Evolutionary conservation across 2,797 vertebrate species (phyloP), one percentile per base, ranked within the genome.

Genomic region (Phoxinus dragarum): DNA sequence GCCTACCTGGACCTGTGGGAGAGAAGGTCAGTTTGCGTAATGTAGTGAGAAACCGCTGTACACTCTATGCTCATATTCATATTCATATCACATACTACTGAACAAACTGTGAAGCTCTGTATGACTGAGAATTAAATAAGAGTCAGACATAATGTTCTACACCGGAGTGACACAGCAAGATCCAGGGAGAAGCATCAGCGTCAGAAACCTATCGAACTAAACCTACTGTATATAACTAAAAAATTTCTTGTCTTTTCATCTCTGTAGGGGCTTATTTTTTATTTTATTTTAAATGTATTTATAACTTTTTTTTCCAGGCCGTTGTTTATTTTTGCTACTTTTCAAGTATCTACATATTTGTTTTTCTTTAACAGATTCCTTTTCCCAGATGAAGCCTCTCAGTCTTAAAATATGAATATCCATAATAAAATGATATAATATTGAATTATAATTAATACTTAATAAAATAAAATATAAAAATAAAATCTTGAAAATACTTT

Each of bases 1-100:
- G 97, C 85, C 96, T 97, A 81, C 96, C 96, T 0, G 97, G 97
- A 92, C 91, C 95, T 1, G 91, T 94, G 0, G 97, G 97, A 93
- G 85, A 94, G 87, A 98, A 97, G 96, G 97, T 98, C 89, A 42
- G 83, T 59, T 69, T 66, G 72, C 31, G 49, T 34, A 54, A 67
- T 38, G 27, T 16, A 61, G 10, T 79, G 36, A 64, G 73, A 86
- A 81, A 86, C 66, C 17, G 16, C 1, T 71, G 80, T 56, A 56
- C 56, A 64, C 21, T 42, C 21, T 42, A 61, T 78, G 38, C 5
- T 64, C 5, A 44, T 21, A 17, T 78, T 76, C 6, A 1, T 38
- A 42, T 10, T 54, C 19, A 21, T 54, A 21, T 79, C 17, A 47
- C 40, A 79, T 31, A 77, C 21, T 59, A n/a, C n/a, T 76, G 19